Conservation (phyloP, 2,888 invertebrate species). For the Platerodrilus igneus region DNA sequence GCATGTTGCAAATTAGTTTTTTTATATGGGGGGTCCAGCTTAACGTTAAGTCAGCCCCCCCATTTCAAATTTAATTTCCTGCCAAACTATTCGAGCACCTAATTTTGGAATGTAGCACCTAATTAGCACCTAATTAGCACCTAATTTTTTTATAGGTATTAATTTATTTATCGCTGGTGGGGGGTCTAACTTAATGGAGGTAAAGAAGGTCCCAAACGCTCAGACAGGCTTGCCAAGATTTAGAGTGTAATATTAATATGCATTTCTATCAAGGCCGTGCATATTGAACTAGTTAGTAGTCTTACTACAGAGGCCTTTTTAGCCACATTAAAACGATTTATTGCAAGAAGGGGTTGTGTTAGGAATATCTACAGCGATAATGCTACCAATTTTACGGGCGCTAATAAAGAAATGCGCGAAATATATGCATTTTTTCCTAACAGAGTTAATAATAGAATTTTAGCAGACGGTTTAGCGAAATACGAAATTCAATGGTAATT, state of each 20-base stretch:
- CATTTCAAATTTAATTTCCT: too few relatives aligned
- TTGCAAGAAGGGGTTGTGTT: not conserved
- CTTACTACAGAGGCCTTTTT: slow-evolving; percentile 2
- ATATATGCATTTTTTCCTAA: slow-evolving; percentile 1
- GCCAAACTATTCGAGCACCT: too few relatives aligned
- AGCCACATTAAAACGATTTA: not conserved
- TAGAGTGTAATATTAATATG: not conserved
- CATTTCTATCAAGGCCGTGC: slow-evolving; percentile 2
- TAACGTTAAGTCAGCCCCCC: too few relatives aligned
- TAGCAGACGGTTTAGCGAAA: not conserved
- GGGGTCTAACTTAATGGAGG: too few relatives aligned
- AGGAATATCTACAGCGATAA: slow-evolving; percentile 1
- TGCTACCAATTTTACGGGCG: slow-evolving; percentile 8
- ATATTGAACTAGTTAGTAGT: slow-evolving; percentile 3
- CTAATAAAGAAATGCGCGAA: slow-evolving; percentile 6
- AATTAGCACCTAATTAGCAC: too few relatives aligned
- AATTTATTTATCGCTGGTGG: too few relatives aligned
- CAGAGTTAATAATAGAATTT: slow-evolving; percentile 2
- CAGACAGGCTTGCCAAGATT: too few relatives aligned
- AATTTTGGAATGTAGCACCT: too few relatives aligned
- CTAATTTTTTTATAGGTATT: too few relatives aligned
- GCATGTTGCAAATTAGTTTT: too few relatives aligned
- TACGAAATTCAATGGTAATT: not conserved
- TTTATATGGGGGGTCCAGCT: too few relatives aligned
- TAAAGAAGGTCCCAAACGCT: too few relatives aligned